A percentile compares a stretch with the other conserved stretches of the same genome.
Evolutionary conservation across 1,140 invertebrate genomes (phyloP).

Genomic region (Heliconius hermathena): DNA sequence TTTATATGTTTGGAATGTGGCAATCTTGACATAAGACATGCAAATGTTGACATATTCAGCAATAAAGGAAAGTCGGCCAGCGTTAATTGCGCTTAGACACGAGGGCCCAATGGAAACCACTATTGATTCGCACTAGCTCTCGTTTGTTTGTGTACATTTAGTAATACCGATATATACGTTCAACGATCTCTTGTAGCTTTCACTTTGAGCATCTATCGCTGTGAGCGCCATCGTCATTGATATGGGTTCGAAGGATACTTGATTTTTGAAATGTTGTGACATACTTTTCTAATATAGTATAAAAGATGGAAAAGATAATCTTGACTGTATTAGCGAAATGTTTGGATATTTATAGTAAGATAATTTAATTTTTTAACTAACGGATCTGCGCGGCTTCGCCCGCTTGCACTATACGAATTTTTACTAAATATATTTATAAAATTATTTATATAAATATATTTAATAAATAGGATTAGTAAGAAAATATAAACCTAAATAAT

Average conservation of each 20-base stretch:
- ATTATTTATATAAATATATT: neutral
- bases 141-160: slow-evolving; percentile 23
- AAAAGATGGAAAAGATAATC: neutral
- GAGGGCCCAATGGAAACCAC: slow-evolving; percentile 9
- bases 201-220: slow-evolving; percentile 6
- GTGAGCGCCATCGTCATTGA: slow-evolving; percentile 1
- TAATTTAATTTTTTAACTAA: too few relatives aligned
- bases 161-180: neutral
- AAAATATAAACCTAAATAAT: too few relatives aligned
- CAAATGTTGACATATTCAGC: slow-evolving; percentile 11
- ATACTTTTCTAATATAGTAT: neutral
- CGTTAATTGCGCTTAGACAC: slow-evolving; percentile 18
- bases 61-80: slow-evolving; percentile 21
- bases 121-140: slow-evolving; percentile 26
- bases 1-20: neutral
- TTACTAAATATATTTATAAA: too few relatives aligned
- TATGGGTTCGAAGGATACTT: slow-evolving; percentile 5
- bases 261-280: neutral
- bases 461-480: too few relatives aligned
- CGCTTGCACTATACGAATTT: too few relatives aligned
- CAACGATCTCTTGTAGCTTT: slow-evolving; percentile 8
- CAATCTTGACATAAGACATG: slow-evolving; percentile 1
- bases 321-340: neutral
- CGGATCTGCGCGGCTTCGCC: too few relatives aligned
- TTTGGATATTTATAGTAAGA: too few relatives aligned